phyloP scores from a whole-genome alignment of 2,797 vertebrate species.

The Tinamus major region DNA sequence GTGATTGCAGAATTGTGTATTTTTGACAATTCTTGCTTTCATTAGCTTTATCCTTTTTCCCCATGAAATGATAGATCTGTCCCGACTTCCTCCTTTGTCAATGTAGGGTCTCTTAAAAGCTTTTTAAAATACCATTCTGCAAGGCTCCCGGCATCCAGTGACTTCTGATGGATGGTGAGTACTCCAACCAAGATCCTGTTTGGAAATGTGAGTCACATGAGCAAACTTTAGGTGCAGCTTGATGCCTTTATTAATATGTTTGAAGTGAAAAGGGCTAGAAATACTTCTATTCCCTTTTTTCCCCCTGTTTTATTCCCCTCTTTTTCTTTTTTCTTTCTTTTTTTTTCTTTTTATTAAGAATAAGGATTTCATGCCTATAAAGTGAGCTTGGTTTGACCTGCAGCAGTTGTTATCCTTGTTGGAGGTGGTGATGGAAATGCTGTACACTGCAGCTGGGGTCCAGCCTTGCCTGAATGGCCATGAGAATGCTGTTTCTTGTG shows the following conservation, averaged over 20 bases:
- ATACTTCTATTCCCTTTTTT: not conserved
- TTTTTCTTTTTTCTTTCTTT: too few species aligned
- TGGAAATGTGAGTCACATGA: not conserved
- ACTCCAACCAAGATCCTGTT: not conserved
- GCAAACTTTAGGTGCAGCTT: not conserved
- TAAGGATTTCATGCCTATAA: not conserved
- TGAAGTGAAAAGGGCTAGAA: not conserved
- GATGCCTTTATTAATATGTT: not conserved
- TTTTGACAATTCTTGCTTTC: not conserved
- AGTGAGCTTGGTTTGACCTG: not conserved
- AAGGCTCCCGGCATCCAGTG: not conserved
- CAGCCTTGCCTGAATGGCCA: not conserved
- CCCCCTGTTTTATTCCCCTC: too few species aligned
- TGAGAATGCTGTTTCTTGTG: fast-evolving
- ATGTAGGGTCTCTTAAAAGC: not conserved
- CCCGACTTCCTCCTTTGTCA: not conserved
- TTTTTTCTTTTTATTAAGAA: not conserved
- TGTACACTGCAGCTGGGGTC: not conserved
- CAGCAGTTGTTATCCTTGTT: not conserved
- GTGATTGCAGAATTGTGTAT: not conserved
- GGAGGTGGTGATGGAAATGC: not conserved
- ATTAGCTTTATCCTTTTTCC: not conserved
- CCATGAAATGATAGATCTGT: not conserved
- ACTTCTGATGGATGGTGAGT: not conserved
- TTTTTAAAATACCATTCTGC: not conserved